Evolutionary conservation across 2,888 invertebrate genomes (phyloP), one percentile per base, ranked within the genome.

Genomic region (Cyaniris semiargus): DNA sequence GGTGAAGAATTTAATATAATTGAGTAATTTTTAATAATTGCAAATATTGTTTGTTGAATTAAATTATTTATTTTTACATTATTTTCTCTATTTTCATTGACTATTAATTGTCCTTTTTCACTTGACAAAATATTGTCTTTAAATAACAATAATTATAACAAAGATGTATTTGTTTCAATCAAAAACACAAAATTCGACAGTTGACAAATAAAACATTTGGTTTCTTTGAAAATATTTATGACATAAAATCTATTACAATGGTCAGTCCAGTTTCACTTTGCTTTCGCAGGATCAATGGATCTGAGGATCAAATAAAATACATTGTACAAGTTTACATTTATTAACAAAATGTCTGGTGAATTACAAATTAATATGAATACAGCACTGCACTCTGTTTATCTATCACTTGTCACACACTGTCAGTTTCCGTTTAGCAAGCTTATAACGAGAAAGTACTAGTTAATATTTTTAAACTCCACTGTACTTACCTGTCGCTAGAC

Each of bases 341-440:
- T 90, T 91, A 86, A 85, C 83, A 85, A 84, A 60, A 85, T 81
- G 83, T 82, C 78, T 80, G 78, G 82, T 81, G 81, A 80, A 81
- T 86, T 87, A 89, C 85, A 88, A 85, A 82, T 85, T 83, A 84
- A 85, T 86, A 84, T 82, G 78, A 82, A 81, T 85, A 86, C 83
- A 84, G 83, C 90, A 90, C 89, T 89, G 86, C 89, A 89, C 88
- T 86, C 77, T 77, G 82, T 82, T 83, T 81, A 85, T 82, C 81
- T 81, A 87, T 86, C 89, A 89, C 87, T 86, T 84, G 84, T 87
- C 90, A 89, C 89, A 87, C 90, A 87, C 89, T 87, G 84, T 88
- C 86, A 86, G 89, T 88, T 90, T 84, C 91, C 91, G 83, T 91
- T 92, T 92, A 90, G 92, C 90, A 91, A 91, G 92, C 92, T 93